Evolutionary conservation across 92 coral and sea anemone species (phyloP).

Genomic region (Epizoanthus illoricatus): DNA sequence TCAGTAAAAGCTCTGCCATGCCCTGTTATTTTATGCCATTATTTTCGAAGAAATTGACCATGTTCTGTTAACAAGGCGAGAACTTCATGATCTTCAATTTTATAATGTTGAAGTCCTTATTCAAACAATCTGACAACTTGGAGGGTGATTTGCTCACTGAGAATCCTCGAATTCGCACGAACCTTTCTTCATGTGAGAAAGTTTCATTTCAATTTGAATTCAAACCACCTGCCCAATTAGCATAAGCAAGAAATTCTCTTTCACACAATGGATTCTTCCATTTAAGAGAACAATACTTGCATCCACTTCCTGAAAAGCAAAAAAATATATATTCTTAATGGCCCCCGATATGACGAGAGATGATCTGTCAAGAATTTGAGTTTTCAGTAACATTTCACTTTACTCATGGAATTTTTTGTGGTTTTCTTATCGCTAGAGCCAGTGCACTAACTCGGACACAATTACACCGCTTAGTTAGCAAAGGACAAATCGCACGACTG

Average conservation of each 20-base stretch:
- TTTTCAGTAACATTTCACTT: not conserved
- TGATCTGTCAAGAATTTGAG: not conserved
- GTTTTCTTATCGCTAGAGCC: conserved; percentile 7
- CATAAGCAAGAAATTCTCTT: conserved; percentile 49
- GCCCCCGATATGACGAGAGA: conserved; percentile 30
- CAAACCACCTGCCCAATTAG: conserved; percentile 64
- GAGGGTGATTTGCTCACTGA: not conserved
- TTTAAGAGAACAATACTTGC: conserved; percentile 37
- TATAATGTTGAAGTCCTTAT: not conserved
- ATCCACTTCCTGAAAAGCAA: conserved; percentile 65
- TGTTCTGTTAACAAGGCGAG: not conserved
- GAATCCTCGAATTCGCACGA: not conserved
- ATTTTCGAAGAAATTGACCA: not conserved
- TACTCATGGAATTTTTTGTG: not conserved
- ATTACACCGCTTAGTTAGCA: not conserved
- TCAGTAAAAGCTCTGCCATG: not conserved
- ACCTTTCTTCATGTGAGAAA: conserved; percentile 56
- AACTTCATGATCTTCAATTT: not conserved
- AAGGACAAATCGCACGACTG: not conserved
- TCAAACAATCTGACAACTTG: not conserved
- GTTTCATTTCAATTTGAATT: conserved; percentile 47
- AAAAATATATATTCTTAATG: conserved; percentile 34
- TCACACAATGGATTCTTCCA: conserved; percentile 49
- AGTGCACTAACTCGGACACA: conserved; percentile 18
- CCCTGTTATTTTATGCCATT: not conserved